A percentile compares a stretch with the other conserved stretches of the same genome.
Evolutionary conservation across 2,888 invertebrate genomes (phyloP).

Genomic region (Taphrorychus bicolor): DNA sequence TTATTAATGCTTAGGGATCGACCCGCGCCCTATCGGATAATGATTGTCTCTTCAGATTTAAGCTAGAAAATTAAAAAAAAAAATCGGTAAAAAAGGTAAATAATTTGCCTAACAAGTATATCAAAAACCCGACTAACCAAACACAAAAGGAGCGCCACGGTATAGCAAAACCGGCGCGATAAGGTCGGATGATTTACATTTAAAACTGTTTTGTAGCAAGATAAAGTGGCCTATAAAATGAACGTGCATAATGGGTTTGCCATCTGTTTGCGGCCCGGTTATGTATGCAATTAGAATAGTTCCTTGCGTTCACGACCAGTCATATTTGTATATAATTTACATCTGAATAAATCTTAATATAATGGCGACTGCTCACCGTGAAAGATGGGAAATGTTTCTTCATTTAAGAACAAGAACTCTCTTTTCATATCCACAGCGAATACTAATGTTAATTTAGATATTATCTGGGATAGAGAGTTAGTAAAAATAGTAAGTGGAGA

Average conservation of each 20-base stretch:
- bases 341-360: slow-evolving; percentile 24
- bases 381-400: neutral
- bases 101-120: slow-evolving; percentile 7
- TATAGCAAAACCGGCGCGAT: slow-evolving; percentile 20
- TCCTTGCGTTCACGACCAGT: slow-evolving; percentile 32
- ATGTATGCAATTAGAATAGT: slow-evolving; percentile 32
- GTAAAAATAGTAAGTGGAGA: too few species aligned
- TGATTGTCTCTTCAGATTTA: neutral
- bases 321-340: slow-evolving; percentile 18
- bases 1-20: too few species aligned
- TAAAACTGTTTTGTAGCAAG: slow-evolving; percentile 39
- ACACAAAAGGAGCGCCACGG: slow-evolving; percentile 4
- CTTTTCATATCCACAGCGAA: too few species aligned
- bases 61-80: neutral
- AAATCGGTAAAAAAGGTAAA: neutral
- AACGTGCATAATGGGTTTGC: slow-evolving; percentile 37
- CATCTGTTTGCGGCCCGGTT: slow-evolving; percentile 32
- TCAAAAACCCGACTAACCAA: slow-evolving; percentile 6
- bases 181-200: slow-evolving; percentile 40
- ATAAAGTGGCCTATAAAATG: slow-evolving; percentile 41
- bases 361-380: neutral
- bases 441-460: too few species aligned
- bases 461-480: too few species aligned
- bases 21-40: neutral
- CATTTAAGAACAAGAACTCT: too few species aligned